These are phyloP conservation scores for Stigmatopora argus DNA, from an alignment of 2,113 vertebrate species.

Conservation along the genomic window DNA sequence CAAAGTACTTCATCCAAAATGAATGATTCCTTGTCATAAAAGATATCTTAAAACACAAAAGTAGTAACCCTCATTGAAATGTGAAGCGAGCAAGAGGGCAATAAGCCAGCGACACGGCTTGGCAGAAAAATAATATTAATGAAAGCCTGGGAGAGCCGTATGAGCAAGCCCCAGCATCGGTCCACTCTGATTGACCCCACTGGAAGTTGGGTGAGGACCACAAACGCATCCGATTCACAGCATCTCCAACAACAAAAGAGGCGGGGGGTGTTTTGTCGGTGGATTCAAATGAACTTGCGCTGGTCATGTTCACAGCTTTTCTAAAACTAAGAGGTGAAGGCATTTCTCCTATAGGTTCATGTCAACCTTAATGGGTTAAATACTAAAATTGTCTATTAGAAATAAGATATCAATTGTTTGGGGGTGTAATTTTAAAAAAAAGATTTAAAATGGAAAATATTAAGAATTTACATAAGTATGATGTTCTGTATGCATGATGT, in stretches of 20 bases:
- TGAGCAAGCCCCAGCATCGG: slow-evolving; percentile 19
- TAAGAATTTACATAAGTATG: too few relatives aligned
- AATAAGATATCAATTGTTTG: too few relatives aligned
- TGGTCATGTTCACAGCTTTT: not conserved
- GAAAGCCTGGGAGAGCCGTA: slow-evolving; percentile 30
- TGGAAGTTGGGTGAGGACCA: slow-evolving; percentile 19
- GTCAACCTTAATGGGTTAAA: not conserved
- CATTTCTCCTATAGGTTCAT: not conserved
- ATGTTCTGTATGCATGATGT: too few relatives aligned
- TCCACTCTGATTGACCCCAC: slow-evolving; percentile 34
- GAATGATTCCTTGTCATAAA: slow-evolving; percentile 23
- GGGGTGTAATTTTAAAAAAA: too few relatives aligned
- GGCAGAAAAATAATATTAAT: slow-evolving; percentile 36
- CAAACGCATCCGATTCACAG: slow-evolving; percentile 11
- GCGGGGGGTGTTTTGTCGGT: not conserved
- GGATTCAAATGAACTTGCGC: not conserved
- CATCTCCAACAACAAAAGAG: slow-evolving; percentile 6
- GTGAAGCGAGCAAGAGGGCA: slow-evolving; percentile 17
- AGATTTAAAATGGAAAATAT: too few relatives aligned
- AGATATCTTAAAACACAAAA: slow-evolving; percentile 11
- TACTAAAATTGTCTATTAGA: not conserved
- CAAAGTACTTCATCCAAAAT: slow-evolving; percentile 29
- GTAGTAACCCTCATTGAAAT: slow-evolving; percentile 27
- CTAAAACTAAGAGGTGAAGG: not conserved
- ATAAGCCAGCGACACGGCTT: slow-evolving; percentile 9